phyloP scores from a whole-genome alignment of 2,888 invertebrate genomes.

The Bursaphelenchus okinawaensis region DNA sequence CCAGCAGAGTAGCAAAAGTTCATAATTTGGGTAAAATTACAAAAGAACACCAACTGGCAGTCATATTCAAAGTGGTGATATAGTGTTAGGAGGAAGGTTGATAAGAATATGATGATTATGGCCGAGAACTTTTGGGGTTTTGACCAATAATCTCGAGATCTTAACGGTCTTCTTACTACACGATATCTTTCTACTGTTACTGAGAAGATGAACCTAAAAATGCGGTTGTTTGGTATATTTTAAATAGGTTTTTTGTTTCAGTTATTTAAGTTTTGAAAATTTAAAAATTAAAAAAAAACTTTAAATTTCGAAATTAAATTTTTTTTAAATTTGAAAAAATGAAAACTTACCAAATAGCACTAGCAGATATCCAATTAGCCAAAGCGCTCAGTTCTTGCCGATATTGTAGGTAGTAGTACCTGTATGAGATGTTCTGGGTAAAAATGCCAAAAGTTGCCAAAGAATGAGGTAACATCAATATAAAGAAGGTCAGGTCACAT shows the following conservation, averaged over 20 bases:
- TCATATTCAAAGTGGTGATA: slow-evolving; percentile 56
- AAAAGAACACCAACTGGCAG: slow-evolving; percentile 46
- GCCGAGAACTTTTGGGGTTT: slow-evolving; percentile 37
- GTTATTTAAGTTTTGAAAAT: no score
- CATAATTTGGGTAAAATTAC: slow-evolving; percentile 50
- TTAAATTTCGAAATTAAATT: no score
- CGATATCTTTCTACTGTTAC: slow-evolving; percentile 52
- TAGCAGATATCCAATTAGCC: slow-evolving; percentile 56
- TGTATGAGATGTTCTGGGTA: slow-evolving; percentile 28
- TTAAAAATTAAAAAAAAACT: no score
- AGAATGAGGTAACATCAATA: slow-evolving; percentile 39
- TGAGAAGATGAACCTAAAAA: slow-evolving; percentile 52
- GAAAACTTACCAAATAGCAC: slow-evolving; percentile 47
- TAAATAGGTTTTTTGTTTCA: no score
- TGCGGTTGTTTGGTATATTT: no score
- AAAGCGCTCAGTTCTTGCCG: slow-evolving; percentile 50
- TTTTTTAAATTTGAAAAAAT: neutral
- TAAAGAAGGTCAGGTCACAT: slow-evolving; percentile 47
- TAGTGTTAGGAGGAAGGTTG: slow-evolving; percentile 35
- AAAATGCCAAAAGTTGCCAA: slow-evolving; percentile 28
- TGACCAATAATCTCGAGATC: slow-evolving; percentile 53
- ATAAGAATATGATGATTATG: slow-evolving; percentile 42
- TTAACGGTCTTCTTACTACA: slow-evolving; percentile 45
- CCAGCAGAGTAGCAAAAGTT: slow-evolving; percentile 50
- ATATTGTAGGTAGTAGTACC: slow-evolving; percentile 45